Percentiles rank a stretch among this genome's conserved stretches.
Evolutionary conservation across 2,888 invertebrate species (phyloP).

Genomic region (Protodeltote pygarga): DNA sequence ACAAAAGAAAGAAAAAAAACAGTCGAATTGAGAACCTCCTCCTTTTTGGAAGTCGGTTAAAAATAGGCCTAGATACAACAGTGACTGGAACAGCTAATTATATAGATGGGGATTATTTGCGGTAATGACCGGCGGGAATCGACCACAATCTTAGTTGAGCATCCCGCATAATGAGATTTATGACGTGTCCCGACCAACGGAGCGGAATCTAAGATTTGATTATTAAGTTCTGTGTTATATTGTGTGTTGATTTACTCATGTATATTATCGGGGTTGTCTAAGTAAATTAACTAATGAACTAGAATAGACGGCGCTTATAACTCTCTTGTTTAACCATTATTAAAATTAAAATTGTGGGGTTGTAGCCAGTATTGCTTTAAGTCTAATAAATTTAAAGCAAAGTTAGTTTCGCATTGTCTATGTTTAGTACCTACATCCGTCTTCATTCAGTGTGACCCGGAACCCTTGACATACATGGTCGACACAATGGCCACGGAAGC

Average conservation of each 20-base stretch:
- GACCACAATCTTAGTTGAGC: background rate
- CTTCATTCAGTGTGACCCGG: slow-evolving; percentile 10
- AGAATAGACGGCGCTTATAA: too few species aligned
- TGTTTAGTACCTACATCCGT: background rate
- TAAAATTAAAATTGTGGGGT: too few species aligned
- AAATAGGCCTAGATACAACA: background rate
- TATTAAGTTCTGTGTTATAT: background rate
- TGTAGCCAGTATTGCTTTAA: too few species aligned
- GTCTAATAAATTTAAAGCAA: too few species aligned
- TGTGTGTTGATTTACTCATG: too few species aligned
- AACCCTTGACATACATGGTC: slow-evolving; percentile 36
- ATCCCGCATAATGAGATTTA: background rate
- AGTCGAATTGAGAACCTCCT: too few species aligned
- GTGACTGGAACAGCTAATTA: background rate
- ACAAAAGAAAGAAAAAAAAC: too few species aligned
- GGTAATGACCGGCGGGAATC: background rate
- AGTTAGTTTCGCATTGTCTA: background rate
- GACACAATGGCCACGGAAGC: slow-evolving; percentile 24
- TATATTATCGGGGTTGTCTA: too few species aligned
- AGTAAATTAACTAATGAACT: too few species aligned
- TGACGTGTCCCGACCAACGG: background rate
- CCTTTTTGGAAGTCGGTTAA: too few species aligned
- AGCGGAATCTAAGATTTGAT: too few species aligned
- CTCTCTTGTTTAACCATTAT: too few species aligned
- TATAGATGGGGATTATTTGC: slow-evolving; percentile 7